Conservation (phyloP, 2,113 vertebrate species). For the Podarcis cretensis region DNA sequence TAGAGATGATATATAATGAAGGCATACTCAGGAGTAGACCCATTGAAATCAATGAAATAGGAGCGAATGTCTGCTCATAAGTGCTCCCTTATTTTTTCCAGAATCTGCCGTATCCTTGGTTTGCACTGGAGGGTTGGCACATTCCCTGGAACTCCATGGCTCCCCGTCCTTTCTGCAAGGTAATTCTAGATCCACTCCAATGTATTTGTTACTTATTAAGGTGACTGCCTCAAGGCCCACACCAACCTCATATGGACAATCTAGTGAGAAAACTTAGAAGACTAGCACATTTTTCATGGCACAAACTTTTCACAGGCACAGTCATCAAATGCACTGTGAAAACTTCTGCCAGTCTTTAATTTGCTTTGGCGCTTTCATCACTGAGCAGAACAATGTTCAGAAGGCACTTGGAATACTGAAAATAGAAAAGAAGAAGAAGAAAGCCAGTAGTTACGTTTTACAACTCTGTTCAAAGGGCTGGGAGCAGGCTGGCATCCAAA, state of each 20-base stretch:
- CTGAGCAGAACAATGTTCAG: constrained; percentile 31
- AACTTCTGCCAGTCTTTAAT: not conserved
- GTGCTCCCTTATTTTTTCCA: too few relatives aligned
- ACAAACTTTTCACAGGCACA: not conserved
- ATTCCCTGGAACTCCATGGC: not conserved
- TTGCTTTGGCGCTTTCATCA: not conserved
- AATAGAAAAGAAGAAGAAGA: not conserved
- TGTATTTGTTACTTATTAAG: not conserved
- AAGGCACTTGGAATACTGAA: constrained; percentile 64
- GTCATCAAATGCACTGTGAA: not conserved
- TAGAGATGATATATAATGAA: too few relatives aligned
- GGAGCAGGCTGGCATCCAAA: constrained; percentile 26
- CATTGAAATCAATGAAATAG: too few relatives aligned
- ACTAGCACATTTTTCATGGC: not conserved
- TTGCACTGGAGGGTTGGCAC: not conserved
- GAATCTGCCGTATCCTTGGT: not conserved
- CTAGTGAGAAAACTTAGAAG: not conserved
- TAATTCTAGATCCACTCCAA: not conserved
- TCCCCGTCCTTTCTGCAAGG: not conserved
- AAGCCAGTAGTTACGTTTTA: not conserved
- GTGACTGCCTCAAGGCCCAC: not conserved
- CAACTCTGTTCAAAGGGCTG: not conserved
- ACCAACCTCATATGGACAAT: not conserved
- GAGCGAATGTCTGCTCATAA: too few relatives aligned
- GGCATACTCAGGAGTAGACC: too few relatives aligned